phyloP scores from a whole-genome alignment of 1,140 invertebrate species.

The Telenomus remus region DNA sequence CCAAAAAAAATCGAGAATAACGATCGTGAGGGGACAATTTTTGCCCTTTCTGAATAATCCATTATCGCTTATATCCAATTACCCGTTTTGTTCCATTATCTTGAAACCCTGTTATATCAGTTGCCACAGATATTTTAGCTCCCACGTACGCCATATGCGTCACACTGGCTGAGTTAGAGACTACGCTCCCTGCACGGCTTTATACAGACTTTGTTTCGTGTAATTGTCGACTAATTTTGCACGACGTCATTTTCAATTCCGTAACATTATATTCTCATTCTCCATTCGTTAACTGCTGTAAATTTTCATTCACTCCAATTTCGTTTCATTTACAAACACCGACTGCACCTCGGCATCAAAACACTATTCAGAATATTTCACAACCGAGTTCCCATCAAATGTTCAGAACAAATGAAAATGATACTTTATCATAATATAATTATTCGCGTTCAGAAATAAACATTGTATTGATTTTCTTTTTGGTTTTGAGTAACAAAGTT shows the following conservation, averaged over 20 bases:
- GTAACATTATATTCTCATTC: too few species aligned
- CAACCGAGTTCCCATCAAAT: too few species aligned
- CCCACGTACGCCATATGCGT: conserved; percentile 40
- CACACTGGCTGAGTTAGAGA: conserved; percentile 17
- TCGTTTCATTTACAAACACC: too few species aligned
- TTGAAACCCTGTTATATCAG: conserved; percentile 41
- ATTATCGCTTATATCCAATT: conserved; percentile 49
- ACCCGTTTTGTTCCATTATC: conserved; percentile 50
- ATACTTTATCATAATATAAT: too few species aligned
- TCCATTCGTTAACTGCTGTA: too few species aligned
- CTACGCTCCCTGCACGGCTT: conserved; percentile 10
- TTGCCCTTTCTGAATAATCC: conserved; percentile 45
- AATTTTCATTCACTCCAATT: too few species aligned
- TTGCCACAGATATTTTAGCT: conserved; percentile 50
- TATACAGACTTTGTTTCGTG: conserved; percentile 21
- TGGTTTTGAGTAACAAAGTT: conserved; percentile 6
- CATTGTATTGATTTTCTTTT: too few species aligned
- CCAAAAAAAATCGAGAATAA: not conserved
- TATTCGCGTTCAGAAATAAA: too few species aligned
- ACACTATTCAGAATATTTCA: too few species aligned
- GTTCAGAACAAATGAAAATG: too few species aligned
- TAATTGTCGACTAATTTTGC: conserved; percentile 19
- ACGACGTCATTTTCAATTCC: too few species aligned
- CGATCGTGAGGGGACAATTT: conserved; percentile 22
- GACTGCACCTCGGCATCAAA: too few species aligned